Evolutionary conservation across 2,797 vertebrate genomes (phyloP).

Genomic region (Ammospiza maritima): DNA sequence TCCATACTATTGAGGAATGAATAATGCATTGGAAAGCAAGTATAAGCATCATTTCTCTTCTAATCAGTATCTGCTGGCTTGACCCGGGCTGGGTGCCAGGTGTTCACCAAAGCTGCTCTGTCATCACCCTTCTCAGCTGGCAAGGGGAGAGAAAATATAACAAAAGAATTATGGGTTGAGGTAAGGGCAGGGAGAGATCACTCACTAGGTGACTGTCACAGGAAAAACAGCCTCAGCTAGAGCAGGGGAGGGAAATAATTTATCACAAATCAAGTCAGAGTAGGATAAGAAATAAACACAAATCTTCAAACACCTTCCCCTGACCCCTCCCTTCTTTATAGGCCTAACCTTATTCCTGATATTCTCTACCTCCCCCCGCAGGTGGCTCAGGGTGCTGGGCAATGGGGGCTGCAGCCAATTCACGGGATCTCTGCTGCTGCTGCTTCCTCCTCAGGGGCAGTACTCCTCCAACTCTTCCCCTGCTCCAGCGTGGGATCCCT

Average conservation of each 20-base stretch:
- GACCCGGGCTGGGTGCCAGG: background rate
- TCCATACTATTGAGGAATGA: slow-evolving; percentile 31
- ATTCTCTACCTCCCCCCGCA: accelerated
- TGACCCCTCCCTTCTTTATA: background rate
- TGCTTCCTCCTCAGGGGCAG: background rate
- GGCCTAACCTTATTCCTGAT: background rate
- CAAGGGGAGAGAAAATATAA: background rate
- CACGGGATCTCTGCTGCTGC: accelerated
- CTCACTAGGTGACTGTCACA: background rate
- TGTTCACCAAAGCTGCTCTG: background rate
- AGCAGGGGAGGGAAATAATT: accelerated
- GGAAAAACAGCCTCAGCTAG: background rate
- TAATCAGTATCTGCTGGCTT: slow-evolving; percentile 75
- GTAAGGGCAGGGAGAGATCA: background rate
- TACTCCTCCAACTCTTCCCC: background rate
- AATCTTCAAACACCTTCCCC: background rate
- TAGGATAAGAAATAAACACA: background rate
- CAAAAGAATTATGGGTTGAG: background rate
- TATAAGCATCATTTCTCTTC: slow-evolving; percentile 60
- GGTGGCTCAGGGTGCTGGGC: background rate
- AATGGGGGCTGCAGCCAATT: background rate
- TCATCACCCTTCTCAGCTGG: background rate
- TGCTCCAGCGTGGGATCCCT: background rate
- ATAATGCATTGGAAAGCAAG: slow-evolving; percentile 69
- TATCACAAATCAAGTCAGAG: background rate